phyloP scores from a whole-genome alignment of 2,888 invertebrate genomes.

The Oscheius sp. region DNA sequence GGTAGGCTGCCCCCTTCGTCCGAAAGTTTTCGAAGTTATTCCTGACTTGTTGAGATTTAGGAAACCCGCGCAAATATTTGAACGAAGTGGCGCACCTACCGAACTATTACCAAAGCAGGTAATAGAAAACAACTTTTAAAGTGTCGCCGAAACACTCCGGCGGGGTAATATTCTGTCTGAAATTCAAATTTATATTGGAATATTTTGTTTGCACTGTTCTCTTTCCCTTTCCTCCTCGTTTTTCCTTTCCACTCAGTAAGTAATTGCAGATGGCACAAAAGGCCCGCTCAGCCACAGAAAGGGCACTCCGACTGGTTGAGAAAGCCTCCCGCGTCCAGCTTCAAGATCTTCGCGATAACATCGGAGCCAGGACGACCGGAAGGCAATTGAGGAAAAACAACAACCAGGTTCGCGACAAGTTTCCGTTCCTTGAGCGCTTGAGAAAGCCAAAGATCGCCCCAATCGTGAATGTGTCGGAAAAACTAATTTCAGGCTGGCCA shows the following conservation, averaged over 20 bases:
- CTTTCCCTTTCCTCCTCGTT: neutral
- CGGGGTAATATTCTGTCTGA: neutral
- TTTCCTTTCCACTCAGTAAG: neutral
- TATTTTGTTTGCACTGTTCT: too few species aligned
- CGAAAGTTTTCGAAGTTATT: too few species aligned
- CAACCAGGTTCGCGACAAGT: slow-evolving; percentile 59
- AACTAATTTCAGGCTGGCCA: slow-evolving; percentile 44
- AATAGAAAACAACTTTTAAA: too few species aligned
- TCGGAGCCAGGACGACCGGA: slow-evolving; percentile 67
- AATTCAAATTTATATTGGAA: neutral
- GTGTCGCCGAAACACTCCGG: too few species aligned
- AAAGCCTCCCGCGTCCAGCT: slow-evolving; percentile 62
- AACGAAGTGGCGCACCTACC: too few species aligned
- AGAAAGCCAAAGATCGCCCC: neutral
- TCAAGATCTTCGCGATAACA: slow-evolving; percentile 68
- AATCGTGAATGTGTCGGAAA: neutral
- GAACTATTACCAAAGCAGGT: too few species aligned
- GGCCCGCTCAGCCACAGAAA: slow-evolving; percentile 58
- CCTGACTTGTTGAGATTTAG: too few species aligned
- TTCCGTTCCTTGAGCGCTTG: neutral
- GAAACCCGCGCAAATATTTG: too few species aligned
- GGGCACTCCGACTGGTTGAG: slow-evolving; percentile 64
- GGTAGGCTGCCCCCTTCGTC: too few species aligned
- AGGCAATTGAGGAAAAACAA: slow-evolving; percentile 56
- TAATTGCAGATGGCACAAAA: slow-evolving; percentile 42